Percentiles rank a stretch among this genome's conserved stretches.
These are phyloP conservation scores for Diplazon laetatorius DNA, from an alignment of 2,888 invertebrate genomes.

Conservation along the genomic window DNA sequence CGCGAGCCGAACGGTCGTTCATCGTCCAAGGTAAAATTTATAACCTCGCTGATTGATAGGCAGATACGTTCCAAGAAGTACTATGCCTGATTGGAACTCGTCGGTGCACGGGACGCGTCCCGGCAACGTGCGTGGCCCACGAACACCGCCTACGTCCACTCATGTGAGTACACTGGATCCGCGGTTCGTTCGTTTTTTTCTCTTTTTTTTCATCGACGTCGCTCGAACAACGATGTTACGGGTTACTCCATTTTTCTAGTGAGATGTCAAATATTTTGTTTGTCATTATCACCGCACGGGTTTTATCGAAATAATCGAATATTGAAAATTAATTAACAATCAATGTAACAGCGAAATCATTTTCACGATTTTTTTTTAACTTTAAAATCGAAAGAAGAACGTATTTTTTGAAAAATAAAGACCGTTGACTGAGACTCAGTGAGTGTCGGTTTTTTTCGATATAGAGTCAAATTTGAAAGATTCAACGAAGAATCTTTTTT, in stretches of 20 bases:
- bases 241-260: neutral
- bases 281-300: too few species aligned
- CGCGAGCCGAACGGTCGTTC: slow-evolving; percentile 62
- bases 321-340: neutral
- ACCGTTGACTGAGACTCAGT: too few species aligned
- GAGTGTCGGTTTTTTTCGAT: too few species aligned
- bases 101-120: slow-evolving; percentile 51
- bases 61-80: slow-evolving; percentile 80
- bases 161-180: too few species aligned
- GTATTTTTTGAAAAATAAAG: too few species aligned
- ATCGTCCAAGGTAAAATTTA: slow-evolving; percentile 75
- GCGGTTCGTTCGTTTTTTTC: too few species aligned
- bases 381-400: too few species aligned
- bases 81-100: slow-evolving; percentile 79
- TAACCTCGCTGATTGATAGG: slow-evolving; percentile 77
- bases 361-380: slow-evolving; percentile 1
- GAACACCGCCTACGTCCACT: slow-evolving; percentile 38
- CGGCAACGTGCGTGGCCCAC: slow-evolving; percentile 50
- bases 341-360: neutral
- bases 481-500: too few species aligned
- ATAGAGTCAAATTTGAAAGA: too few species aligned
- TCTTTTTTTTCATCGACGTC: too few species aligned
- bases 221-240: too few species aligned
- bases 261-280: neutral
- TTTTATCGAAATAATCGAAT: neutral